A percentile compares a stretch with the other conserved stretches of the same genome.
These are phyloP conservation scores for Eupeodes latifasciatus DNA, from an alignment of 2,888 invertebrate genomes.

Conservation along the genomic window DNA sequence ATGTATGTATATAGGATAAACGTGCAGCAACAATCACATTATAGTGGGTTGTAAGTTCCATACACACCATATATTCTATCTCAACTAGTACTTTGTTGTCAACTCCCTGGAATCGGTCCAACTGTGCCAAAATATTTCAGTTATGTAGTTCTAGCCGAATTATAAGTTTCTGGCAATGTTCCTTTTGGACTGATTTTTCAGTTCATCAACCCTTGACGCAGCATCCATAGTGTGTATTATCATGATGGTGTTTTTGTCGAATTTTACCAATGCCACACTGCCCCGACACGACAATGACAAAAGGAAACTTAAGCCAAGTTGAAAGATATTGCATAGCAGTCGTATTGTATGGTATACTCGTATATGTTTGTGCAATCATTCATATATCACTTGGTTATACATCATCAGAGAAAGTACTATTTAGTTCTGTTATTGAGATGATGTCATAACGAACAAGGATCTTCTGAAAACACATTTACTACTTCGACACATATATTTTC, in stretches of 20 bases:
- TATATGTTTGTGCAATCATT: slow-evolving; percentile 24
- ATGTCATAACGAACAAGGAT: slow-evolving; percentile 58
- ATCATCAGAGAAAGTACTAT: slow-evolving; percentile 14
- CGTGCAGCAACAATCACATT: too few relatives aligned
- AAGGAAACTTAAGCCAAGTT: slow-evolving; percentile 8
- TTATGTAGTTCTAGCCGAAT: slow-evolving; percentile 5
- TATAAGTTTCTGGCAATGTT: slow-evolving; percentile 58
- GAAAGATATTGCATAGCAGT: background rate
- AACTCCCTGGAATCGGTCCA: slow-evolving; percentile 49
- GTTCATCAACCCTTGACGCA: slow-evolving; percentile 49
- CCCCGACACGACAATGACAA: background rate
- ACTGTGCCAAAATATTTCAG: slow-evolving; percentile 53
- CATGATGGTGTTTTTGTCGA: background rate
- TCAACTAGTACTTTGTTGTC: background rate
- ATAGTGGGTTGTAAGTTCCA: background rate
- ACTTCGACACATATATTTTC: background rate
- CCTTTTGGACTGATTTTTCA: slow-evolving; percentile 67
- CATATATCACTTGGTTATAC: background rate
- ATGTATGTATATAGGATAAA: background rate
- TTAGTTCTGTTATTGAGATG: slow-evolving; percentile 54
- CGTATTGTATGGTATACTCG: background rate
- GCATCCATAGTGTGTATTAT: background rate
- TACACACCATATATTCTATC: background rate
- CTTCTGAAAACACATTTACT: background rate
- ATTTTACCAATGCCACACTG: background rate